Evolutionary conservation across 2,113 vertebrate genomes (phyloP).

Genomic region (Crotophaga sulcirostris): DNA sequence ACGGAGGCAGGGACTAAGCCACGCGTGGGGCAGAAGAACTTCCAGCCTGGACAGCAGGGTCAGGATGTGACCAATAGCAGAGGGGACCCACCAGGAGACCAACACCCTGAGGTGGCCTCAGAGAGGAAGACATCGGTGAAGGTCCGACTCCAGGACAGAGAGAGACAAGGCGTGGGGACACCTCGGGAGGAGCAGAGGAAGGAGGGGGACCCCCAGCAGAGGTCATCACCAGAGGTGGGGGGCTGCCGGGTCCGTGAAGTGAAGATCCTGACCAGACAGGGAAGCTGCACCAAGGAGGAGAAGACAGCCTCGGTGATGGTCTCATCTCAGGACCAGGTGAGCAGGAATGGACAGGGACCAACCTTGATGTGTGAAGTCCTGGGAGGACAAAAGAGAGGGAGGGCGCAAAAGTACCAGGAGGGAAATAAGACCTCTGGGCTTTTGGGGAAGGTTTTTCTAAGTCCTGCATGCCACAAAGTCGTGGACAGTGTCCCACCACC

Average conservation of each 20-base stretch:
- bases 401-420: not conserved
- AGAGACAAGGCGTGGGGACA: not conserved
- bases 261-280: slow-evolving; percentile 42
- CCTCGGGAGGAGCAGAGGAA: not conserved
- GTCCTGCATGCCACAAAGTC: not conserved
- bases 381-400: not conserved
- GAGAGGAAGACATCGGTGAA: not conserved
- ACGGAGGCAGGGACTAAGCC: rapidly evolving
- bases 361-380: not conserved
- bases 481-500: not conserved
- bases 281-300: not conserved
- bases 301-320: not conserved
- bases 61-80: not conserved
- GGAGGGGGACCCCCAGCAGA: not conserved
- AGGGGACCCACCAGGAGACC: not conserved
- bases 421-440: not conserved
- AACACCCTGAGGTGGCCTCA: rapidly evolving
- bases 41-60: rapidly evolving
- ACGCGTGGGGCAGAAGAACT: not conserved
- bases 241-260: not conserved
- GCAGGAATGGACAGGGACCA: not conserved
- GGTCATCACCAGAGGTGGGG: not conserved
- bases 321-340: slow-evolving; percentile 26
- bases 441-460: not conserved
- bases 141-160: not conserved